Evolutionary conservation across 2,888 invertebrate genomes (phyloP), one percentile per base, ranked within the genome.

Genomic region (Cephus sareptanus): DNA sequence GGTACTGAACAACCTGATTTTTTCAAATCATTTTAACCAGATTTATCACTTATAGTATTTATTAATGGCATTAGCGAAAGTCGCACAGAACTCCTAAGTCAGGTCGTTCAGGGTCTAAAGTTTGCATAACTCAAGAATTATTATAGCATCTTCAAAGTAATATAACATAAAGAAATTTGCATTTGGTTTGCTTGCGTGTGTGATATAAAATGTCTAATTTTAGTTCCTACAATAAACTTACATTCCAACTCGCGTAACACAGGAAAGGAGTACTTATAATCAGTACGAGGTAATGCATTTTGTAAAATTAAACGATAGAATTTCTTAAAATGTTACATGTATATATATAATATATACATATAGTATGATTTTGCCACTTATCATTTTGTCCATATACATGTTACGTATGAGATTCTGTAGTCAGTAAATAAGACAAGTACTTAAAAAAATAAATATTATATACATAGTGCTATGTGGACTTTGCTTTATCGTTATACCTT

Each of bases 361-460:
- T n/a, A 31, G 70, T 33, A 30, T 70, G 1, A 70, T 30, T 70
- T 70, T 30, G 70, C 70, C 33, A 70, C 30, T 30, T 70, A 70
- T 79, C 76, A 77, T 77, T 75, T 78, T 74, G 73, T 77, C 75
- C 75, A 77, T 37, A 76, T 31, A 75, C 35, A 80, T 75, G 31
- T 76, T 79, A 74, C 77, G 75, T 76, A 80, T 69, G 78, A 77
- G 79, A 80, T 81, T 78, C 79, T 87, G 85, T 87, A 86, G 82
- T 75, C 76, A 80, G 75, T 83, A 83, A 74, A 82, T 81, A 76
- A 82, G 81, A 82, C 74, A 78, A 86, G 75, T 85, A 86, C 81
- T 80, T 82, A 87, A 87, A 84, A 83, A 75, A 75, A 77, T 74
- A 77, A 75, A 40, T 40, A 40, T 40, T 40, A 40, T 40, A 40